Base-by-base conservation (phyloP, 2,113 vertebrate genomes). In the Coreoperca whiteheadi region DNA sequence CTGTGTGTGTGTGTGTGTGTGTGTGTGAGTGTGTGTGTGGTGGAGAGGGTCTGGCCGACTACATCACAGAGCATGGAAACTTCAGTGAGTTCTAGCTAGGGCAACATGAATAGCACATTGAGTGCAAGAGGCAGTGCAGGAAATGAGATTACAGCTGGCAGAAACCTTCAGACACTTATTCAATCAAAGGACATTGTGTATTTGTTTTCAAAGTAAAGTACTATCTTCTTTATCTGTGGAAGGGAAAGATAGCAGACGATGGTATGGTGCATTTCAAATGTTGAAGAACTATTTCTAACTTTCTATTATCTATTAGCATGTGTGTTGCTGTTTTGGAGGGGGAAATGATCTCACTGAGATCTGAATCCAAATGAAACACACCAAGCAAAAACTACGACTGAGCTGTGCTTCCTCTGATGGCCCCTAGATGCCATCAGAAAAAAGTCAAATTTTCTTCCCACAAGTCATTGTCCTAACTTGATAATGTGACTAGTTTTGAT, bases 1-100 rank as follows among this genome's bases (percentile, higher is more conserved):
- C 77, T 54, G 69, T 18, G 34, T 73, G 70, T 25, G 32, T 34
- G 32, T n/a, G 69, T 60, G 71, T 48, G 54, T 48, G 54, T 32
- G 37, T 72, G n/a, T 6, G 25, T 43, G 30, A 20, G 30, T 50
- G 46, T 34, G 71, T 37, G 25, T 64, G 5, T 43, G 16, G 16
- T 23, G 7, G 10, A 21, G n/a, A 15, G n/a, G 14, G 25, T 57
- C 59, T 65, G 78, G 69, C 69, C 14, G 3, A 21, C 39, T 48
- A 48, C 78, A 73, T 81, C 78, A 81, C 69, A 73, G 69, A 73
- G 59, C 48, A 63, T 71, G 57, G 68, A 65, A 57, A 81, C 78
- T 68, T 77, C 64, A 56, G 28, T 57, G 51, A 65, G 48, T 65
- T 80, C 48, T 20, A 60, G 57, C 59, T 65, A 20, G 48, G 25